Base-by-base conservation (phyloP, 1,140 invertebrate genomes). In the Brachionus calyciflorus region DNA sequence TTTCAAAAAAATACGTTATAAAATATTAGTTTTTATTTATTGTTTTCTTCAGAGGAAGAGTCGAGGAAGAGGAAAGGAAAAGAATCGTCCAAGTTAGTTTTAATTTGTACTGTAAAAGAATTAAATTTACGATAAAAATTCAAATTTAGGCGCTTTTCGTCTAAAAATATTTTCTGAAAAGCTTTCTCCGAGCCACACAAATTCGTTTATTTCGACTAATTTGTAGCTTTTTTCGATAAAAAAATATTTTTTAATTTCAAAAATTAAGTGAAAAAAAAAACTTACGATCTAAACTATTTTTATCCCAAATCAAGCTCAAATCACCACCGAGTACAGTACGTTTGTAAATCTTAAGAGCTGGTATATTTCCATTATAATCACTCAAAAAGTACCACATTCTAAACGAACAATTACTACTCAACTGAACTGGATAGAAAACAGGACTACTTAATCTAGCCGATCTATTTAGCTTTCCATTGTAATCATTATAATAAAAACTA, bases 381-480 rank as follows among this genome's bases (percentile, higher is more conserved):
- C 24, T 7, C 10, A 76, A 19, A 57, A 33, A 55, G 19, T 76
- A 76, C 73, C 73, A 76, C 33, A 76, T 55, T 76, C 73, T 41
- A n/a, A 76, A 76, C 49, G 49, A 37, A 33, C 73, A 76, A 24
- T 65, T 41, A 19, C 5, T 40, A 3, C 51, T 21, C 3, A 19
- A 33, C 19, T 21, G 26, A 7, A 21, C n/a, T 21, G 73, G 49
- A 24, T 55, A 55, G 33, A 76, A 57, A n/a, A 55, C 49, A 28
- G 73, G 73, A 60, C 73, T 76, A 19, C 49, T 55, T 3, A 76
- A 0, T 55, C 73, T 46, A 5, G 73, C 28, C 19, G 55, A 40
- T 55, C 46, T 17, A 33, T 60, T 30, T 0, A 4, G 14, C 33
- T 48, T 55, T 5, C 73, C 69, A 28, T 1, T 44, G n/a, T 57